Base-by-base conservation (phyloP, 2,113 vertebrate genomes). In the Pterophyllum scalare region DNA sequence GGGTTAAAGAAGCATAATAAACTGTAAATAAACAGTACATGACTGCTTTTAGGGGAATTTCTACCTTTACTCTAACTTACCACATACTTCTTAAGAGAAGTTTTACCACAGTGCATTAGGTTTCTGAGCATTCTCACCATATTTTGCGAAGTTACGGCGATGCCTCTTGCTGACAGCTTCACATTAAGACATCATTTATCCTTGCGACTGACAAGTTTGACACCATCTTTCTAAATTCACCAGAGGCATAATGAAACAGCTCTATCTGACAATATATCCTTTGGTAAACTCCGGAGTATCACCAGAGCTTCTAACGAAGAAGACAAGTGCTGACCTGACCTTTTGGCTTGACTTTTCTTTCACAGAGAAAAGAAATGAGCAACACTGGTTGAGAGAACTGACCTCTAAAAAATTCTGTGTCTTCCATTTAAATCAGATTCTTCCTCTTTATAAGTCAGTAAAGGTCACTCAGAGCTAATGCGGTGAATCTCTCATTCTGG, bases 171-270 rank as follows among this genome's bases (percentile, higher is more conserved):
- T 75, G 87, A 72, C 85, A 87, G 84, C 54, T 75, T 80, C 77
- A 84, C 78, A 85, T 87, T 61, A 83, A 82, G 83, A 86, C 81
- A 82, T 82, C n/a, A 80, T 85, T 93, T 77, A 76, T 83, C 60
- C 22, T 31, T 40, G 64, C 76, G 35, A 46, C 9, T 89, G 90
- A 90, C 88, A 91, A 67, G 38, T 81, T 33, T 90, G 85, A 86
- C 93, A 92, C 89, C 79, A 70, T 80, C 77, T 88, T 64, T 88
- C 88, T 88, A 89, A 93, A 93, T 92, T 92, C 91, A 92, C 74
- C 88, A 90, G 85, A 46, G 13, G 67, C 87, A 86, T 84, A 90
- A 91, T 89, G 90, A 90, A 84, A 89, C 79, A 88, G 87, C 88
- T 90, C 70, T 80, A 78, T 85, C 81, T 84, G 64, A 77, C 80